These are phyloP conservation scores for Pachydiplax longipennis DNA, from an alignment of 2,888 invertebrate genomes.

Conservation along the genomic window DNA sequence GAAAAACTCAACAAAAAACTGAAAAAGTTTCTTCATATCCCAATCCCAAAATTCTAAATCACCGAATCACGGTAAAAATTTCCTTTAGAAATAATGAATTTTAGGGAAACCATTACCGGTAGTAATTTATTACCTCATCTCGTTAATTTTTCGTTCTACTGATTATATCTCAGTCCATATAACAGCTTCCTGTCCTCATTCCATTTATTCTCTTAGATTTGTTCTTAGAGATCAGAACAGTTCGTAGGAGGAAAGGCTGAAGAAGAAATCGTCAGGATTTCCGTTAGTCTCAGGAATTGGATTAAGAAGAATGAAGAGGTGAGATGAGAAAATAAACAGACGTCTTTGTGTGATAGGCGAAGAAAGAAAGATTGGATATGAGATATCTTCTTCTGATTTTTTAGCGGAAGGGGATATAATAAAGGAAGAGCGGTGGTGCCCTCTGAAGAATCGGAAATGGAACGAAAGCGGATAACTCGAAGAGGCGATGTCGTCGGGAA, in stretches of 20 bases:
- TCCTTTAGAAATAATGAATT: background rate
- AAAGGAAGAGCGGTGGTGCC: background rate
- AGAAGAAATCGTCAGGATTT: background rate
- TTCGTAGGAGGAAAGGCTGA: background rate
- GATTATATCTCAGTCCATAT: background rate
- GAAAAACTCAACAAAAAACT: too few species aligned
- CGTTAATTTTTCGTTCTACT: background rate
- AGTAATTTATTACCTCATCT: background rate
- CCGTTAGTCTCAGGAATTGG: background rate
- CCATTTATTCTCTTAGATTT: background rate
- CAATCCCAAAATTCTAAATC: background rate
- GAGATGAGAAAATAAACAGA: background rate
- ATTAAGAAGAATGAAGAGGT: background rate
- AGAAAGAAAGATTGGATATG: background rate
- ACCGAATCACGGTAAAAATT: background rate
- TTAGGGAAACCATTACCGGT: background rate
- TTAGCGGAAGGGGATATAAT: background rate
- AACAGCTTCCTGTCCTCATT: background rate
- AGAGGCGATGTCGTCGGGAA: background rate
- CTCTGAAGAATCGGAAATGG: background rate
- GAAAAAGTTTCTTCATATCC: too few species aligned
- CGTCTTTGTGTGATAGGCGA: background rate
- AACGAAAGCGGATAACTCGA: background rate
- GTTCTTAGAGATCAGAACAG: background rate
- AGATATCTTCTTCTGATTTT: background rate